Evolutionary conservation across 2,888 invertebrate species (phyloP), one percentile per base, ranked within the genome.

Genomic region (Papilio protenor): DNA sequence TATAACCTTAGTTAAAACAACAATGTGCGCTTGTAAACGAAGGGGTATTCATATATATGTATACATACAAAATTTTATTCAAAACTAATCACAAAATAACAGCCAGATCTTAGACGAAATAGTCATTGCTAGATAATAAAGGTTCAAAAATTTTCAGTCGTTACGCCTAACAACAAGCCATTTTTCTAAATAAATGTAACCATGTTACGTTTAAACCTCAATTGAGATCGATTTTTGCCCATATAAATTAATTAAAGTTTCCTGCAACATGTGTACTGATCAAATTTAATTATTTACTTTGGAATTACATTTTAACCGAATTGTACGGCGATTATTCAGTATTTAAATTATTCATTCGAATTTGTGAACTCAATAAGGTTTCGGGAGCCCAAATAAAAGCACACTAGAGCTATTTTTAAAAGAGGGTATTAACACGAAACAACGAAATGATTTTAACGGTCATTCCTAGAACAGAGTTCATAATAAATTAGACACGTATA

Each of bases 81-180:
- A 87, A 89, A 89, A 88, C 73, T 83, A 91, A 90, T 90, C 85
- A 87, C 87, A 91, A 91, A 91, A 90, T 90, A 92, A 92, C 89
- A 90, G 86, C 86, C 89, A 89, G 89, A 86, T 87, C 84, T 88
- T 84, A 90, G 89, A 88, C 87, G 83, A 90, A 87, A 89, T 82
- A 85, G 86, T 91, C 87, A 89, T 84, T 86, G 84, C 87, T 90
- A 90, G 87, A 86, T 85, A 87, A 91, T 91, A 93, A 88, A 92
- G 89, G 87, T 90, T 92, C 82, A 89, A 89, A 94, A 94, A 94
- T 89, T 88, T 40, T 40, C 40, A 40, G 40, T 40, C 40, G 40
- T 40, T 40, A 40, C 40, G 40, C 40, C 40, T 40, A 40, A 40
- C 40, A 40, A 40, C 40, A 40, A 40, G 40, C 40, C 40, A 40